Base-by-base conservation (phyloP, 2,797 vertebrate species). In the Psittacula derbiana region DNA sequence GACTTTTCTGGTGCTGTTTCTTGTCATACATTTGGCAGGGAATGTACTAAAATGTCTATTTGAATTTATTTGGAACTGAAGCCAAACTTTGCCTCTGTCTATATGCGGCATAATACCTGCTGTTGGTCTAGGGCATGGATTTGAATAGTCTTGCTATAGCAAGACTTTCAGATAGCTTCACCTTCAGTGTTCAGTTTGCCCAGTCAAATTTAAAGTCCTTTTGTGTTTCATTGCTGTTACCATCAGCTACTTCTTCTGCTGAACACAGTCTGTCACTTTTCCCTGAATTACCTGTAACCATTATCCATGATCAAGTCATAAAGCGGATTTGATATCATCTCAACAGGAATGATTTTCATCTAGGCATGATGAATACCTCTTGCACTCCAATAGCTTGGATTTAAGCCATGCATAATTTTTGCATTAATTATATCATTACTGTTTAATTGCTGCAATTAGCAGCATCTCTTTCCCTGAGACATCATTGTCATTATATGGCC, bases 361-460 rank as follows among this genome's bases (percentile, higher is more conserved):
- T 82, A 91, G n/a, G 74, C 64, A 14, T 92, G 84, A 88, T 90
- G 79, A 96, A 95, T 81, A 75, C 76, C 66, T 85, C 50, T 57
- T 81, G 66, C 16, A 75, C 65, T 84, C 90, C 88, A 93, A 87
- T 66, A 82, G 80, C 72, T 88, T 89, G 88, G 86, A 90, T 86
- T 70, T 6, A 10, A 91, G 88, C 97, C 94, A 94, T 81, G 95
- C 90, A 95, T 96, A 89, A 93, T 86, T 92, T 96, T 95, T 90
- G 89, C 72, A 92, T 91, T 88, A 91, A 66, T 96, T 95, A 95
- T 90, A 66, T 89, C 73, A 88, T 95, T 97, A 88, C 80, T 36
- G 78, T 95, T 96, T 95, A 97, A 97, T 95, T 97, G 90, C 89
- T 80, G 93, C 78, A 95, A 93, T 97, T 97, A 95, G 81, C 76